These are phyloP conservation scores for Uropsilus gracilis DNA, from an alignment of 2,113 vertebrate genomes.

Conservation along the genomic window DNA sequence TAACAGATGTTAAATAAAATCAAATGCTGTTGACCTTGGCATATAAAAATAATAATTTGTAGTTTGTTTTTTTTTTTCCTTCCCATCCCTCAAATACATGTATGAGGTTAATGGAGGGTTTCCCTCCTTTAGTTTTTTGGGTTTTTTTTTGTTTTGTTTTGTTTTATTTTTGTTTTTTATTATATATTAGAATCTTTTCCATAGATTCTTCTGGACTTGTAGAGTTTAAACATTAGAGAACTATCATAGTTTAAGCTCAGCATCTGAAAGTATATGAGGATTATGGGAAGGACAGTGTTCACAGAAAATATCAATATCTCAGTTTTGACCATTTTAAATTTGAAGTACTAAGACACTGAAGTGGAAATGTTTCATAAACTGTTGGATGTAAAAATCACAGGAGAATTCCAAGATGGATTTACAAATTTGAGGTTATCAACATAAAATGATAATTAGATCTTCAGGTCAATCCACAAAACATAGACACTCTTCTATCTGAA, in stretches of 20 bases:
- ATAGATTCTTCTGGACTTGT: not conserved
- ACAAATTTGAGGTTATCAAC: not conserved
- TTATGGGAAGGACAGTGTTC: not conserved
- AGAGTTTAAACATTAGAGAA: not conserved
- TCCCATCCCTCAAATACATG: not conserved
- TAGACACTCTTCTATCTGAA: not conserved
- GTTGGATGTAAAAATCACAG: constrained; percentile 7
- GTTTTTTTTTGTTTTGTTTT: no score
- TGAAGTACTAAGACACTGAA: not conserved
- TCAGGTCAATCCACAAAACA: not conserved
- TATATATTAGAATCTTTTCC: constrained; percentile 3
- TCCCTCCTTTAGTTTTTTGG: constrained; percentile 23
- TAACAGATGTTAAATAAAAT: constrained; percentile 56
- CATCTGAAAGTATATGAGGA: not conserved
- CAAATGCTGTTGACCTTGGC: not conserved
- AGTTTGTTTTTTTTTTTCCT: not conserved
- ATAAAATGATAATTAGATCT: not conserved
- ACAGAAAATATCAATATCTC: constrained; percentile 3
- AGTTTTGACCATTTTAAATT: not conserved
- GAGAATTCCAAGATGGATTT: not conserved
- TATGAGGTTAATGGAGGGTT: not conserved
- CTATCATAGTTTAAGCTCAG: not conserved
- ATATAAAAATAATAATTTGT: constrained; percentile 30
- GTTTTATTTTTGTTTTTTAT: no score
- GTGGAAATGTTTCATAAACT: not conserved